A percentile compares a stretch with the other conserved stretches of the same genome.
Evolutionary conservation across 2,888 invertebrate species (phyloP).

Genomic region (Athrips mouffetella): DNA sequence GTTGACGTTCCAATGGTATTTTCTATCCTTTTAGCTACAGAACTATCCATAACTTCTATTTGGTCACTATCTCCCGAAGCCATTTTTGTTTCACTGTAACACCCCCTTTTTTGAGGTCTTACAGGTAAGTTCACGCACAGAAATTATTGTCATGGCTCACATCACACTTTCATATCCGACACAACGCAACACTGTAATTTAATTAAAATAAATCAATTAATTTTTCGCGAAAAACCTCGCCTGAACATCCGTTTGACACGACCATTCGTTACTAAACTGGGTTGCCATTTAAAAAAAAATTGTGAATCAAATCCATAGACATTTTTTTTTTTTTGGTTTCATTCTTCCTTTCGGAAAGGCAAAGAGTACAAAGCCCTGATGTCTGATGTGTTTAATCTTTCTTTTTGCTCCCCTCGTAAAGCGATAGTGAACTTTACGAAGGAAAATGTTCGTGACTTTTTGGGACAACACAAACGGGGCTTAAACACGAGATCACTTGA

Average conservation of each 20-base stretch:
- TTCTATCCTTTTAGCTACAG: conserved; percentile 79
- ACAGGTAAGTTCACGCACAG: conserved; percentile 52
- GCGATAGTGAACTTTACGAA: no score
- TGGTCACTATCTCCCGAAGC: conserved; percentile 91
- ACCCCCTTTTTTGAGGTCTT: conserved; percentile 70
- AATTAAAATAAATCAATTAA: conserved; percentile 75
- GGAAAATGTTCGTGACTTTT: no score
- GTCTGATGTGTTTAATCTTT: no score
- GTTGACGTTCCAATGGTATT: conserved; percentile 78
- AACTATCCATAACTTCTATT: conserved; percentile 86
- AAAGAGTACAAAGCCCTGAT: no score
- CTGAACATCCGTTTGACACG: conserved; percentile 71
- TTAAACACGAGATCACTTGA: no score
- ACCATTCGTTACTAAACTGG: conserved; percentile 64
- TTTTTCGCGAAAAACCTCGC: conserved; percentile 70
- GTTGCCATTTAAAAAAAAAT: conserved; percentile 46
- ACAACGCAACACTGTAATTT: conserved; percentile 73
- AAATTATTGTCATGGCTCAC: conserved; percentile 68
- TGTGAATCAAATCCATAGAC: background rate
- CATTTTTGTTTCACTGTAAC: conserved; percentile 79
- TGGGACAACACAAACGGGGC: no score
- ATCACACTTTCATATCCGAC: conserved; percentile 63
- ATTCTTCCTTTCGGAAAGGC: no score
- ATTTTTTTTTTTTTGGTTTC: no score
- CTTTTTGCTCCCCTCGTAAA: no score